Conservation (phyloP, 2,888 invertebrate species). For the Caenorhabditis sp. region DNA sequence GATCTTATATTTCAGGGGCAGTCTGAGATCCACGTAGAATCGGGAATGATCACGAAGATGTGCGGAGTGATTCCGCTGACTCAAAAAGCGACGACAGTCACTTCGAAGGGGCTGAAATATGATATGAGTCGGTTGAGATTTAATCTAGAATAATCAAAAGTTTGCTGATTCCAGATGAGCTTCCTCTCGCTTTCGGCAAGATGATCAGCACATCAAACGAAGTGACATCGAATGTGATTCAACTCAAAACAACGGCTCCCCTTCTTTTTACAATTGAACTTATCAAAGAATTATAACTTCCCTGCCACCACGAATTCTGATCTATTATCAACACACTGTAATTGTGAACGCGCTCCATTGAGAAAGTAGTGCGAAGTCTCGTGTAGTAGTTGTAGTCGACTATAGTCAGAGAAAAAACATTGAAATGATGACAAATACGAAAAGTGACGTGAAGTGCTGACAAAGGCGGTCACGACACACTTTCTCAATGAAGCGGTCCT, state of each 20-base stretch:
- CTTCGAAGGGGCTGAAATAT: constrained; percentile 77
- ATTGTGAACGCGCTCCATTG: too few species aligned
- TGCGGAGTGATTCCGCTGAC: constrained; percentile 78
- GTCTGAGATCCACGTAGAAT: constrained; percentile 44
- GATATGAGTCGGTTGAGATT: constrained; percentile 66
- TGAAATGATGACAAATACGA: too few species aligned
- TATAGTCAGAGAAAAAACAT: too few species aligned
- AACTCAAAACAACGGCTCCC: constrained; percentile 59
- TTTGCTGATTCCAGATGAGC: constrained; percentile 38
- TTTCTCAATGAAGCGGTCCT: too few species aligned
- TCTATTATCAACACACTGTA: too few species aligned
- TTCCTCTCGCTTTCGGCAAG: constrained; percentile 61
- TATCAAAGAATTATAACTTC: background rate
- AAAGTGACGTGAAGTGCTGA: too few species aligned
- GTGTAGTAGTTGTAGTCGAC: too few species aligned
- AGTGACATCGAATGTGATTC: constrained; percentile 37
- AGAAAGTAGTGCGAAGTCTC: too few species aligned
- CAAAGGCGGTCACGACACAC: too few species aligned
- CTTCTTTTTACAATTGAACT: constrained; percentile 68
- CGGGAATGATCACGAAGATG: constrained; percentile 43
- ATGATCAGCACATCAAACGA: constrained; percentile 70
- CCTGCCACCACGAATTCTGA: background rate
- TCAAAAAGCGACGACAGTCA: constrained; percentile 73
- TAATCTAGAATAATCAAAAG: background rate
- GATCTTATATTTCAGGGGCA: constrained; percentile 34